Evolutionary conservation across 2,888 invertebrate genomes (phyloP).

Genomic region (Sabatieria punctata): DNA sequence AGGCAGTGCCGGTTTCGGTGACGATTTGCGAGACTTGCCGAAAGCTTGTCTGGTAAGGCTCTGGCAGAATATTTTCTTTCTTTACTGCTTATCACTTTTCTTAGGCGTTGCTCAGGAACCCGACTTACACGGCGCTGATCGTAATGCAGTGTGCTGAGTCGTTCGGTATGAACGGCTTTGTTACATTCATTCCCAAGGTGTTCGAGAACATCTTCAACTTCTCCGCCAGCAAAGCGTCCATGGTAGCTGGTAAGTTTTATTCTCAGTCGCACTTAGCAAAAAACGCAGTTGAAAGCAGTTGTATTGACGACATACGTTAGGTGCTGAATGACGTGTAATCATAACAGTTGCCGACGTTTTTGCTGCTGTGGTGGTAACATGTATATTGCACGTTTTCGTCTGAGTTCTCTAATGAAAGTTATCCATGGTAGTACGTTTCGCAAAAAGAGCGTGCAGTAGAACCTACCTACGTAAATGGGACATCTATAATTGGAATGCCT

Average conservation of each 20-base stretch:
- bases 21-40: neutral
- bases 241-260: conserved; percentile 14
- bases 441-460: too few species aligned
- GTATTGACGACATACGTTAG: too few species aligned
- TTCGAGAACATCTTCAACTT: conserved; percentile 19
- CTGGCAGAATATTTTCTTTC: neutral
- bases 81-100: neutral
- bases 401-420: too few species aligned
- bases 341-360: neutral
- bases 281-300: too few species aligned
- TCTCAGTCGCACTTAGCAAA: too few species aligned
- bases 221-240: conserved; percentile 14
- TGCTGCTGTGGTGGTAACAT: neutral
- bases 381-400: too few species aligned
- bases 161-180: conserved; percentile 21
- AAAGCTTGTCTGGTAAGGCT: neutral
- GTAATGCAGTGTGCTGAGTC: conserved; percentile 18
- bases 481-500: too few species aligned
- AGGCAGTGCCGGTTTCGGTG: neutral
- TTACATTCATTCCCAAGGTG: conserved; percentile 21
- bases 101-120: conserved; percentile 15
- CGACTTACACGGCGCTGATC: conserved; percentile 15
- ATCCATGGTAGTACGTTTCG: too few species aligned
- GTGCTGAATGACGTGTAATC: too few species aligned
- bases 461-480: too few species aligned